Evolutionary conservation across 2,113 vertebrate genomes (phyloP), one percentile per base, ranked within the genome.

Genomic region (Amphilophus citrinellus): DNA sequence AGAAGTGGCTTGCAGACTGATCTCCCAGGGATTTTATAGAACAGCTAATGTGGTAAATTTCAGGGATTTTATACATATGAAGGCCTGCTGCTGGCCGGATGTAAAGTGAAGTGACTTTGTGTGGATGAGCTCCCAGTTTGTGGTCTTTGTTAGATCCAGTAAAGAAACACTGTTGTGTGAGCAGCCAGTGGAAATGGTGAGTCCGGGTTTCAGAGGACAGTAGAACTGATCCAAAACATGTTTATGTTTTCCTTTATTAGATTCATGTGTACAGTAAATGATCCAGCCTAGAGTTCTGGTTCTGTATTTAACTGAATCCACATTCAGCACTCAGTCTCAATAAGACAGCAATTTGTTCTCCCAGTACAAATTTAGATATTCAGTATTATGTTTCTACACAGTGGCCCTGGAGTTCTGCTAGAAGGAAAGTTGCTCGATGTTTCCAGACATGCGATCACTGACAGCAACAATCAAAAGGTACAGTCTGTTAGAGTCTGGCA

Each of bases 371-470:
- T 20, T 18, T 71, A 71, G 47, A 60, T 30, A 24, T 30, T 18
- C 59, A 1, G 2, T 56, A 0, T 65, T 18, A 44, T 73, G 30
- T 10, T 42, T 11, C 44, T 56, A 32, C 77, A 3, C 92, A 98
- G 97, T 27, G 97, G 97, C 1, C 62, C 82, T 0, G 97, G 97
- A 0, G 79, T 97, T 14, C 94, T 98, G 73, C 82, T 98, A 17
- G 97, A 98, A 80, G 97, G 97, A 57, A 93, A 92, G 2, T 88
- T 98, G 42, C 58, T 96, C 4, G 97, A 97, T 53, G 88, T 97
- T 8, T 98, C 97, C 76, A 96, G 97, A 61, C 97, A 98, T 76
- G 88, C 85, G 24, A 86, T 98, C 83, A 89, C n/a, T 18, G 97
- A 98, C 22, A 50, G 24, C 80, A 92, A 63, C 1, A 94, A 91